Evolutionary conservation across 2,797 vertebrate genomes (phyloP).

Genomic region (Fringilla coelebs): DNA sequence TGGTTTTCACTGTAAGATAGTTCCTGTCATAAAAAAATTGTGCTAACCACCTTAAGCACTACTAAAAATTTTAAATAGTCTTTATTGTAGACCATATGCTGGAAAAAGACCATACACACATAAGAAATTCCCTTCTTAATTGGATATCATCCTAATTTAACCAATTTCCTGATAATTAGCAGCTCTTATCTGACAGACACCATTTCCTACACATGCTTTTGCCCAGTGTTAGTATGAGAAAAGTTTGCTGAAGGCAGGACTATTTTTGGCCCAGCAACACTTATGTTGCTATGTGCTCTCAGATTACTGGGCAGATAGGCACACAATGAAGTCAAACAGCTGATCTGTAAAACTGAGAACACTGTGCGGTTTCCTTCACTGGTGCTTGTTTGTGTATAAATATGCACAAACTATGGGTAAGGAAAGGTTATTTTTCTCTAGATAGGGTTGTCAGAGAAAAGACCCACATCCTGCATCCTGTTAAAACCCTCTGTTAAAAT

Average conservation of each 20-base stretch:
- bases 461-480: conserved; percentile 34
- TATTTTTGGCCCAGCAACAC: conserved; percentile 67
- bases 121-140: neutral
- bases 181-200: conserved; percentile 59
- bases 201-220: conserved; percentile 60
- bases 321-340: conserved; percentile 63
- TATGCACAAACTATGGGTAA: neutral
- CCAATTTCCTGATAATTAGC: conserved; percentile 55
- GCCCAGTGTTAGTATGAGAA: conserved; percentile 52
- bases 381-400: conserved; percentile 42
- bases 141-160: neutral
- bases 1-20: neutral
- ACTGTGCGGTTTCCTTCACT: conserved; percentile 40
- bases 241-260: conserved; percentile 56
- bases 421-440: conserved; percentile 28
- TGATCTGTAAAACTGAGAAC: conserved; percentile 65
- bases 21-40: neutral
- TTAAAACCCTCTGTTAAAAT: conserved; percentile 25
- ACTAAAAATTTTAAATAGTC: neutral
- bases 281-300: conserved; percentile 68
- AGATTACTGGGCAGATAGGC: conserved; percentile 61
- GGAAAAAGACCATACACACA: neutral
- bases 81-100: neutral
- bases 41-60: neutral
- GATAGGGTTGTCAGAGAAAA: conserved; percentile 20